These are phyloP conservation scores for Ichneumoninae sp. DNA, from an alignment of 2,888 invertebrate species.

Conservation along the genomic window DNA sequence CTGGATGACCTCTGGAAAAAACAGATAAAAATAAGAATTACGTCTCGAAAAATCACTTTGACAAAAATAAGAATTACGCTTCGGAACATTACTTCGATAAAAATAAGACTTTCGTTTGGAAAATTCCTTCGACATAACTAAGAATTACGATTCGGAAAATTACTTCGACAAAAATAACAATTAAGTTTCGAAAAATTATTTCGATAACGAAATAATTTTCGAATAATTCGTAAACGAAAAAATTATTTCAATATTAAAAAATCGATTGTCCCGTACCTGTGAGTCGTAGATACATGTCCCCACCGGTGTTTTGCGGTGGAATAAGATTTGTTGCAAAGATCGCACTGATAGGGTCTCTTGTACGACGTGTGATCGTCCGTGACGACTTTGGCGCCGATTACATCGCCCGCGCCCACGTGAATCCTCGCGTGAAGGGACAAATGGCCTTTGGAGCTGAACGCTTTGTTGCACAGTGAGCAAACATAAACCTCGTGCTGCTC, in stretches of 20 bases:
- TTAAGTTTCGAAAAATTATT: no score
- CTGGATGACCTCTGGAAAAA: conserved; percentile 82
- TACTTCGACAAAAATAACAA: neutral
- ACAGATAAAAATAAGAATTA: neutral
- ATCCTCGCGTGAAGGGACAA: conserved; percentile 83
- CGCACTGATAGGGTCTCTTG: conserved; percentile 84
- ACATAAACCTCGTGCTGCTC: conserved; percentile 83
- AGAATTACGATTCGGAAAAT: neutral
- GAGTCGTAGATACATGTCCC: conserved; percentile 84
- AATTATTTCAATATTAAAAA: neutral
- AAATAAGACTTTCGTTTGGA: no score
- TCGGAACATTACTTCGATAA: neutral
- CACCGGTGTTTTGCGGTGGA: conserved; percentile 84
- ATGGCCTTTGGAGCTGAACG: conserved; percentile 84
- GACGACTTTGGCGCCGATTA: conserved; percentile 82
- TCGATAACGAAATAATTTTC: no score
- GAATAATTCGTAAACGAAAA: no score
- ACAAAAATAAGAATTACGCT: neutral
- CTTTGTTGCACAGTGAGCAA: conserved; percentile 83
- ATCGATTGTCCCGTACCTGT: conserved; percentile 74
- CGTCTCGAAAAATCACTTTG: neutral
- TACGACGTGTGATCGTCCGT: conserved; percentile 83
- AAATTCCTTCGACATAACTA: neutral
- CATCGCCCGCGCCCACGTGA: conserved; percentile 83
- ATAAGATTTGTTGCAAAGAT: conserved; percentile 84